Evolutionary conservation across 2,797 vertebrate genomes (phyloP).

Genomic region (Diceros bicornis): DNA sequence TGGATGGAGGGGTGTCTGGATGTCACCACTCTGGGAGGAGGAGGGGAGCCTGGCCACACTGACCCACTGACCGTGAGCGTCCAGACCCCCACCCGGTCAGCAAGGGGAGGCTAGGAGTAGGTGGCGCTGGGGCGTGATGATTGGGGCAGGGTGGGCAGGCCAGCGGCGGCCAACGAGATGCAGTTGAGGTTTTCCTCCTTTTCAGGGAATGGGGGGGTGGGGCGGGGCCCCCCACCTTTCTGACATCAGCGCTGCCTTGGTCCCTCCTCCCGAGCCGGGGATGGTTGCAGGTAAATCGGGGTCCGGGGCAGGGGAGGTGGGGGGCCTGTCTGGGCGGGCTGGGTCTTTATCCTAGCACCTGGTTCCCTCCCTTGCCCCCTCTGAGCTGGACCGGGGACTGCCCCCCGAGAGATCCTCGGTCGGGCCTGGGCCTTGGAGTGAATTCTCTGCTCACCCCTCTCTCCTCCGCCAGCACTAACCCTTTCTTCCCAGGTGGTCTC

Average conservation of each 20-base stretch:
- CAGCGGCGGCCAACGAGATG: constrained; percentile 82
- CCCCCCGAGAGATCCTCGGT: constrained; percentile 80
- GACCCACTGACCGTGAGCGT: neutral
- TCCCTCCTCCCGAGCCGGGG: constrained; percentile 83
- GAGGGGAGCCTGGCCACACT: neutral
- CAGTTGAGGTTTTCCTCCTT: constrained; percentile 88
- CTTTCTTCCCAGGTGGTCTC: constrained; percentile 87
- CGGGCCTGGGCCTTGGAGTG: constrained; percentile 85
- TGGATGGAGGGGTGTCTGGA: neutral
- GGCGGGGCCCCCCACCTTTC: constrained; percentile 85
- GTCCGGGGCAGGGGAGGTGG: constrained; percentile 78
- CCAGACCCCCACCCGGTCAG: neutral
- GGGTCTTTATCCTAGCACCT: constrained; percentile 84
- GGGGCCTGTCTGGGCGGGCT: constrained; percentile 75
- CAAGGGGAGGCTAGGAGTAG: constrained; percentile 48
- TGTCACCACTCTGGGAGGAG: neutral
- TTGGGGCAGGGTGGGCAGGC: constrained; percentile 81
- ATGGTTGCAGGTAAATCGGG: constrained; percentile 85
- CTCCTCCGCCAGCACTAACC: constrained; percentile 85
- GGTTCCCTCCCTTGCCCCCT: constrained; percentile 83
- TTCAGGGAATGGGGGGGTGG: constrained; percentile 85
- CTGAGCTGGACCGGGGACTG: constrained; percentile 83
- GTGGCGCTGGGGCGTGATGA: constrained; percentile 57
- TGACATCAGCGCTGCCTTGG: constrained; percentile 85
- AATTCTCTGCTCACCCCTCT: constrained; percentile 88